phyloP scores from a whole-genome alignment of 1,140 invertebrate species.

The Bradysia coprophila region DNA sequence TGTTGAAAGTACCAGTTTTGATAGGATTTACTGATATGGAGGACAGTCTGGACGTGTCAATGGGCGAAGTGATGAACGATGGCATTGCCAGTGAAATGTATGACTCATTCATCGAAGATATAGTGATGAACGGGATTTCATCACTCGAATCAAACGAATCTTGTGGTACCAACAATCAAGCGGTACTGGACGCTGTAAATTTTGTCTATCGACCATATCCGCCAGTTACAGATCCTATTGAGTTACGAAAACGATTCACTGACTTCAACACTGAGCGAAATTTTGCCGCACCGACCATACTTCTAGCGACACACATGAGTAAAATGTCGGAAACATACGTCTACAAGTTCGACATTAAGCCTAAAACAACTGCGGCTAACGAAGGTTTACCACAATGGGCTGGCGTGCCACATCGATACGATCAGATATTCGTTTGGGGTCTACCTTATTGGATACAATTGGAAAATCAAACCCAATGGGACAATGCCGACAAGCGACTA shows the following conservation, averaged over 20 bases:
- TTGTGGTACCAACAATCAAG: constrained; percentile 40
- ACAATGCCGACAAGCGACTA: constrained; percentile 50
- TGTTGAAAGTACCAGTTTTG: constrained; percentile 44
- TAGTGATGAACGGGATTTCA: constrained; percentile 33
- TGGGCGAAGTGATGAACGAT: constrained; percentile 30
- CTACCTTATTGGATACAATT: constrained; percentile 41
- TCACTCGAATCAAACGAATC: constrained; percentile 26
- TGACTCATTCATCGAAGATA: constrained; percentile 36
- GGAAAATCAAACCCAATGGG: constrained; percentile 39
- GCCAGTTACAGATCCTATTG: constrained; percentile 32
- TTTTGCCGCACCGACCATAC: constrained; percentile 44
- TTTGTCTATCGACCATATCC: constrained; percentile 54
- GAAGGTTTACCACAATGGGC: constrained; percentile 51
- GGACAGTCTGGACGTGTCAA: constrained; percentile 39
- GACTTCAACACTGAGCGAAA: constrained; percentile 53
- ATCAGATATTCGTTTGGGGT: constrained; percentile 59
- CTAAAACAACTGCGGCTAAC: constrained; percentile 36
- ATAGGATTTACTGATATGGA: constrained; percentile 63
- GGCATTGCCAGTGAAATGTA: constrained; percentile 33
- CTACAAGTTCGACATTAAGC: constrained; percentile 57
- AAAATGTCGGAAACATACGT: constrained; percentile 36
- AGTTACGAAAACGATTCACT: constrained; percentile 36
- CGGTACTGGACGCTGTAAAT: constrained; percentile 48
- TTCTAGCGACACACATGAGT: constrained; percentile 40
- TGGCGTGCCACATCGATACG: constrained; percentile 56